phyloP scores from a whole-genome alignment of 1,140 invertebrate species.

The Anthonomus grandis region DNA sequence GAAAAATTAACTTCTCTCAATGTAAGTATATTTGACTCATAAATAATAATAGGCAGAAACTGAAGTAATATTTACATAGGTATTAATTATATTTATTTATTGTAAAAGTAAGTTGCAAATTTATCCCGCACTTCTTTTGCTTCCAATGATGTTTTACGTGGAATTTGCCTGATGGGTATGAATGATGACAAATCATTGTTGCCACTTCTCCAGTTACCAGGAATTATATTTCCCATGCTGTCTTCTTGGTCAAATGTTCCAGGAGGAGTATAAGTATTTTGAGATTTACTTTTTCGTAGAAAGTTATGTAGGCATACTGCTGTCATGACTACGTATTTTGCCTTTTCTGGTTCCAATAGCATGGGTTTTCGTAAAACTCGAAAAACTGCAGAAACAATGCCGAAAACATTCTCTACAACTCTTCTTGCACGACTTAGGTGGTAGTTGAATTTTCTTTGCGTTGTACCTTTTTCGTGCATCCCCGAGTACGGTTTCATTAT shows the following conservation, averaged over 20 bases:
- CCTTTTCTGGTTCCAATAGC: slow-evolving; percentile 36
- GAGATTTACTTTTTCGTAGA: slow-evolving; percentile 18
- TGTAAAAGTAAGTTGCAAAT: too few relatives aligned
- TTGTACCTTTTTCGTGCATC: slow-evolving; percentile 29
- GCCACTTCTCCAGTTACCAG: slow-evolving; percentile 1
- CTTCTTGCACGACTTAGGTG: slow-evolving; percentile 41
- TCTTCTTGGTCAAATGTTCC: neutral
- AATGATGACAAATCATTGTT: neutral
- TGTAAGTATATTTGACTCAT: too few relatives aligned
- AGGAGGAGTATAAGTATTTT: too few relatives aligned
- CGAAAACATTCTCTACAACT: slow-evolving; percentile 54
- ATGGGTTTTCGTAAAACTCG: slow-evolving; percentile 47
- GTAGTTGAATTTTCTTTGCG: slow-evolving; percentile 46
- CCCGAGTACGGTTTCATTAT: slow-evolving; percentile 51
- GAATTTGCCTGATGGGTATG: neutral
- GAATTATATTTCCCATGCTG: slow-evolving; percentile 13
- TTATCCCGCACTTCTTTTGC: too few relatives aligned
- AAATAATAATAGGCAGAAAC: too few relatives aligned
- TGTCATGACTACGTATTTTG: slow-evolving; percentile 31
- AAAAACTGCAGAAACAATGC: slow-evolving; percentile 45
- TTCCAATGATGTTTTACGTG: too few relatives aligned
- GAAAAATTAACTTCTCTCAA: too few relatives aligned
- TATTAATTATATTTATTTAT: too few relatives aligned
- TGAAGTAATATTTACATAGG: too few relatives aligned
- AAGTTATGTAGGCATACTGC: slow-evolving; percentile 43